phyloP scores from a whole-genome alignment of 2,888 invertebrate genomes.

The Brachyptera putata region DNA sequence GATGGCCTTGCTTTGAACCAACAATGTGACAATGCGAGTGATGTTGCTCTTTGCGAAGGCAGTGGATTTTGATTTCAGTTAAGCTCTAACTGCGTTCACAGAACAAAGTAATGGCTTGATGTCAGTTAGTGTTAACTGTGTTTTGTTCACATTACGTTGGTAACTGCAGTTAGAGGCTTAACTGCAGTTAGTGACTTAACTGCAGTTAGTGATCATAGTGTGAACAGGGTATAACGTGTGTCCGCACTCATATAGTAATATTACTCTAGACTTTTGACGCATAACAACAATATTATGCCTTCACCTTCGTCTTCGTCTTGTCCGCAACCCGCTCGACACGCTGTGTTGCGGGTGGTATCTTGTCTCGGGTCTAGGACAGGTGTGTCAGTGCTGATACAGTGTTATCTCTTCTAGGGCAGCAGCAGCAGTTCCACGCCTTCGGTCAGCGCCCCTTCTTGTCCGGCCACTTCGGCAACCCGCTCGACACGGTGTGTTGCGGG shows the following conservation, averaged over 20 bases:
- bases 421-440: slow-evolving; percentile 89
- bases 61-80: no score
- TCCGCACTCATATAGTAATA: slow-evolving; percentile 59
- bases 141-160: no score
- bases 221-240: slow-evolving; percentile 17
- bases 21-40: no score
- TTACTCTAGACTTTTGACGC: slow-evolving; percentile 91
- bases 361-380: slow-evolving; percentile 17
- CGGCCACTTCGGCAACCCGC: slow-evolving; percentile 51
- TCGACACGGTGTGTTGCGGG: no score
- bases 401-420: slow-evolving; percentile 90
- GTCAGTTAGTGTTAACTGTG: no score
- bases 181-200: no score
- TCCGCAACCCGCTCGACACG: slow-evolving; percentile 54
- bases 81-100: no score
- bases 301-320: slow-evolving; percentile 78
- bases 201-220: no score
- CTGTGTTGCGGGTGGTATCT: slow-evolving; percentile 57
- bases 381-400: slow-evolving; percentile 50
- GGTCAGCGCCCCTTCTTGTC: slow-evolving; percentile 84
- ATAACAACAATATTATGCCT: slow-evolving; percentile 89
- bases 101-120: no score
- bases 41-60: no score
- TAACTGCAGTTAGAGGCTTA: no score
- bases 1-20: no score